Base-by-base conservation (phyloP, 2,113 vertebrate genomes). In the Rana temporaria region DNA sequence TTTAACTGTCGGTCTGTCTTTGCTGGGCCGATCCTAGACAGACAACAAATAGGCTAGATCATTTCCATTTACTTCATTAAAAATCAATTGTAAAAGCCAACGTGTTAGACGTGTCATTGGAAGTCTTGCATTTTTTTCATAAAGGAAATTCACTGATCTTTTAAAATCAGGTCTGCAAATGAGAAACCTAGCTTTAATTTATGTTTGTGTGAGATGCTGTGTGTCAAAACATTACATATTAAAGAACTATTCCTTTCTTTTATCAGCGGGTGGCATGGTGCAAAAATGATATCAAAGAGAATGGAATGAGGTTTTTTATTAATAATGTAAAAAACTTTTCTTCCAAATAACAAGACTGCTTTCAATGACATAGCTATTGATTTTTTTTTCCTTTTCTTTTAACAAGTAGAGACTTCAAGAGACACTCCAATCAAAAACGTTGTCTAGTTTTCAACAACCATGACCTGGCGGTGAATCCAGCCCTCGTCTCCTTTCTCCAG, bases 321-420 rank as follows among this genome's bases (percentile, higher is more conserved):
- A 76, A 76, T 76, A 76, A 76, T 63, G 73, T 42, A 76, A 75
- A 63, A n/a, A 6, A 76, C 73, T 63, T 75, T 48, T 63, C 73
- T 63, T 32, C 73, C 22, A 76, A 48, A 65, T 15, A 65, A 65
- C 15, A 65, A 26, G 12, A 48, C 57, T 24, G 56, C 17, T 8
- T 16, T 5, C 52, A 56, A 12, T 4, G 4, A 22, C 20, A 7
- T 6, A 48, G 3, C 65, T 48, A 48, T 48, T 14, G 42, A 11
- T 12, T 48, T 11, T 48, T 48, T 48, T 48, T 8, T 12, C 9
- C 11, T 1, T 48, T 12, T 48, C 11, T 48, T 48, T 48, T 7
- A 4, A 42, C 5, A 2, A 42, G 38, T 1, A 42, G 11, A 48
- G 42, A 48, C 42, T 48, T 48, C 42, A 48, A 48, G 8, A 48